Evolutionary conservation across 2,113 vertebrate species (phyloP).

Genomic region (Ailuropoda melanoleuca): DNA sequence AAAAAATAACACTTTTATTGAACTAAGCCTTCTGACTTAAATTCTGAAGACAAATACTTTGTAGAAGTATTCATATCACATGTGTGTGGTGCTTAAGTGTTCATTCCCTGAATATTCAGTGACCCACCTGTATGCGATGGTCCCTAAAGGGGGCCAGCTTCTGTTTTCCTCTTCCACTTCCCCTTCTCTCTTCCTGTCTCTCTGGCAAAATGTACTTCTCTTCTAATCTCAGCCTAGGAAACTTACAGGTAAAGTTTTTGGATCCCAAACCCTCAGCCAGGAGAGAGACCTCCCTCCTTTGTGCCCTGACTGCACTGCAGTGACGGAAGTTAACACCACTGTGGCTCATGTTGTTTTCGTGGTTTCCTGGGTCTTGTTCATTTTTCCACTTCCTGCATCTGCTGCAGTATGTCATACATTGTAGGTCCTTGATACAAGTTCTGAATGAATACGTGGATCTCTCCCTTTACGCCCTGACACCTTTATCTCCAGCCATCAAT

Average conservation of each 20-base stretch:
- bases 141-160: background rate
- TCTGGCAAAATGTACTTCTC: background rate
- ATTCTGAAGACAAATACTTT: background rate
- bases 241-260: background rate
- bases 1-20: background rate
- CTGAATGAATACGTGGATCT: background rate
- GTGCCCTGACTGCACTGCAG: no score
- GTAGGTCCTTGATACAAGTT: background rate
- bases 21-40: background rate
- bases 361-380: background rate
- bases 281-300: background rate
- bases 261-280: background rate
- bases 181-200: background rate
- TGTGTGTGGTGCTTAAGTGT: accelerated
- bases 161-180: background rate
- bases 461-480: background rate
- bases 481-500: background rate
- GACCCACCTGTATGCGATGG: background rate
- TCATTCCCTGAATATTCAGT: background rate
- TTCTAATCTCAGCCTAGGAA: background rate
- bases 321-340: accelerated
- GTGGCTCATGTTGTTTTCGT: accelerated
- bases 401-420: background rate
- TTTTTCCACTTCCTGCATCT: background rate
- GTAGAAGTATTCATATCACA: background rate